Evolutionary conservation across 2,113 vertebrate species (phyloP), one percentile per base, ranked within the genome.

Genomic region (Ceyx melanurus): DNA sequence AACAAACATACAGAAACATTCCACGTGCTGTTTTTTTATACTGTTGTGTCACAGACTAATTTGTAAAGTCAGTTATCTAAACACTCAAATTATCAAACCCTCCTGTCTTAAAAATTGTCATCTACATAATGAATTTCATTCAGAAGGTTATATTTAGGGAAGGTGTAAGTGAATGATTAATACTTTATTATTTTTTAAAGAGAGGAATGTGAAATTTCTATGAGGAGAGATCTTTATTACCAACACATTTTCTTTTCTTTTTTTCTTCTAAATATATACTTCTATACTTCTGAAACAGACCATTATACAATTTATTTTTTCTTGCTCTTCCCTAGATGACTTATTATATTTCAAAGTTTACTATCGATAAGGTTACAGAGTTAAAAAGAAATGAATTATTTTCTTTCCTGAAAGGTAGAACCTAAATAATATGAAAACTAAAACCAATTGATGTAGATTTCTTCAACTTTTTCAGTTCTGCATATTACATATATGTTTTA

Each of bases 1-100:
- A 74, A 7, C 26, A 11, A 74, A 7, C 26, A 11, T 0, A 1
- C 13, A 8, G 26, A 33, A 57, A 40, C 2, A 7, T n/a, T 53
- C 19, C 20, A 54, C 13, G 11, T 23, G 15, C 3, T 46, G 13
- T n/a, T n/a, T 70, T 11, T 10, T 71, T 57, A 67, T 79, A 71
- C 26, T 21, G 4, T 5, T 37, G 25, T 20, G 13, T 20, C 0
- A 0, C 1, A 0, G 0, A 1, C 17, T 25, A 53, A 50, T 37
- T 62, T 29, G 7, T 45, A 43, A 80, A 65, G 33, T 48, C 6
- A 87, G 17, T 67, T 64, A 9, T 33, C 81, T 61, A 5, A 18
- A 31, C 7, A 31, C 2, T 43, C 7, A 61, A 48, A 35, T 31
- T 71, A 6, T 43, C 6, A 80, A 35, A 5, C 10, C 4, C 15